Base-by-base conservation (phyloP, 1,140 invertebrate genomes). In the Penaeus japonicus region DNA sequence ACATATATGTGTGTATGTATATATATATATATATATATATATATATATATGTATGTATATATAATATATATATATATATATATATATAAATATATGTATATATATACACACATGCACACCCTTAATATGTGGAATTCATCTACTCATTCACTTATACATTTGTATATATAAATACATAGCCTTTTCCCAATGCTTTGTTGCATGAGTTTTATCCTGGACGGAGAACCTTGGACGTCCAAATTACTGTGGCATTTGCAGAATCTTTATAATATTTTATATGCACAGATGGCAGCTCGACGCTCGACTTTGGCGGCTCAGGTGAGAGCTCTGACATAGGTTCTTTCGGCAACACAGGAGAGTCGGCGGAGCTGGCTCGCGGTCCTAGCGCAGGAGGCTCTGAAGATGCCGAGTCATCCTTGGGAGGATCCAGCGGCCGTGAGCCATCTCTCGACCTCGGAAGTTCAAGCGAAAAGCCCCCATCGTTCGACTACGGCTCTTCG, bases 221-320 rank as follows among this genome's bases (percentile, higher is more conserved):
- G 47, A 47, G 47, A 47, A 1, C 47, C 65, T 79, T 79, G 22
- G 7, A 24, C 24, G 22, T 32, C n/a, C 10, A 79, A 10, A n/a
- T 2, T 7, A 30, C n/a, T 32, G n/a, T n/a, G 55, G 27, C 79
- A 15, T 55, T 55, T 18, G 35, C 17, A 30, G 24, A 27, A 27
- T 83, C 18, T 62, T 83, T 35, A 65, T 83, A 20, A 59, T 35
- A 59, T 17, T 27, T 55, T 47, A 18, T 70, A 47, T 27, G 18
- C 78, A 22, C 89, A 90, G 89, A 70, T 35, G 89, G 88, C 7
- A 88, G 89, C 84, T 85, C 82, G 12, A 85, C 89, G 24, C 75
- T 87, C 24, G 86, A 87, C 2, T 75, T 55, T 30, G 62, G 86
- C n/a, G 73, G 73, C 30, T 90, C 89, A 12, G 89, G 77, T 20